Evolutionary conservation across 2,888 invertebrate genomes (phyloP).

Genomic region (Fragum whitleyi): DNA sequence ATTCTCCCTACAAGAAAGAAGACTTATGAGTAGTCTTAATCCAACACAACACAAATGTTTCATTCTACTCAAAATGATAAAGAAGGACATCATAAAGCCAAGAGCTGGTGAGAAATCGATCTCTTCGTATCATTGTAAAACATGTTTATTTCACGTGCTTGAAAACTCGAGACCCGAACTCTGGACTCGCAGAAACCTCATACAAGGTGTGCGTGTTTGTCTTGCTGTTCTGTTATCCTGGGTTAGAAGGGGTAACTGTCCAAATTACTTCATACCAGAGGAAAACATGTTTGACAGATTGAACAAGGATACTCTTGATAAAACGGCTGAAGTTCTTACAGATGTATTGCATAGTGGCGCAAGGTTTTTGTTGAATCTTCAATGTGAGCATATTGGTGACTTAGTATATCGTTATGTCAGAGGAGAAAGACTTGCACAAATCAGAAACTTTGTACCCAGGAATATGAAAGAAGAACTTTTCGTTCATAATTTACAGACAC

Average conservation of each 20-base stretch:
- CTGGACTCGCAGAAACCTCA: constrained; percentile 7
- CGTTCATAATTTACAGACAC: background rate
- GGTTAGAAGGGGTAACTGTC: background rate
- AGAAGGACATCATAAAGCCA: background rate
- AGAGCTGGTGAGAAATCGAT: background rate
- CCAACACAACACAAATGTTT: background rate
- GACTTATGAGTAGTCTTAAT: constrained; percentile 34
- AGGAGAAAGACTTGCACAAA: background rate
- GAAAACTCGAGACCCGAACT: background rate
- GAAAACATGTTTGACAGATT: constrained; percentile 26
- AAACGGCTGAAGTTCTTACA: background rate
- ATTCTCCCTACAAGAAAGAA: constrained; percentile 17
- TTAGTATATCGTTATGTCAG: background rate
- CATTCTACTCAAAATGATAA: constrained; percentile 31
- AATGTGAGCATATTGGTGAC: background rate
- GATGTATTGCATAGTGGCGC: background rate
- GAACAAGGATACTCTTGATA: background rate
- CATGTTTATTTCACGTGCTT: background rate
- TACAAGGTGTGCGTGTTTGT: background rate
- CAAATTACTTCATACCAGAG: constrained; percentile 19
- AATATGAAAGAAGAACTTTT: too few relatives aligned
- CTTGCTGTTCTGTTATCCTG: background rate
- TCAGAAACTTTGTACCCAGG: background rate
- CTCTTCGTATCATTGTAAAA: constrained; percentile 6
- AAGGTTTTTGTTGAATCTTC: background rate